Base-by-base conservation (phyloP, 37 sponge, comb jelly and placozoan genomes). In the Agelas oroides region DNA sequence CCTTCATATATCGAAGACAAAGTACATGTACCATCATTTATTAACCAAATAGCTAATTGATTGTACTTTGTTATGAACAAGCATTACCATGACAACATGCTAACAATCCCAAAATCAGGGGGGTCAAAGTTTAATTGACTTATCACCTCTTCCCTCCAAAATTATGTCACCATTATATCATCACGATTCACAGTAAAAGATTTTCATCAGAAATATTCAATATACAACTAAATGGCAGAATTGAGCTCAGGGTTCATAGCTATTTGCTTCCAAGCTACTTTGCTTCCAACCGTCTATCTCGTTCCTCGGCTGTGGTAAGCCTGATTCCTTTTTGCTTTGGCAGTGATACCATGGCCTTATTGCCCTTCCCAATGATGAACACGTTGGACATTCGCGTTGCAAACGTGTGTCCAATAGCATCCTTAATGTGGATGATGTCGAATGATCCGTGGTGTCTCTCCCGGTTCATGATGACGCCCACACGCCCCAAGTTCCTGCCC, bases 401-500 rank as follows among this genome's bases (percentile, higher is more conserved):
- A 83, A 99, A 99, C 59, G 87, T 91, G 86, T 99, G 91, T 1
- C 97, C 97, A 40, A 78, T 31, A 28, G 89, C 55, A 70, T 99
- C 99, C 71, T 99, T 99, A 1, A 99, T 59, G 73, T 99, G 99
- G 53, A 99, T 91, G 78, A 99, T 99, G 59, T 99, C 99, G 70
- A 97, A 97, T 6, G 95, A 92, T 27, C 99, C 99, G 16, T 92
- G 97, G 62, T 99, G 99, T 63, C 90, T 82, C 82, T 97, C 99
- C 20, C 95, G 73, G 82, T 91, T 78, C 14, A 93, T 96, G 83
- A 99, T 91, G 53, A 97, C 68, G 2, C 99, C 99, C 53, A 99
- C 93, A 59, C 99, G 93, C 1, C 99, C 99, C 94, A 97, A 95
- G 92, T 99, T 99, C 73, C 97, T 91, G 3, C 99, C 99, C 24